Conservation (phyloP, 2,888 invertebrate genomes). For the Siphlonurus alternatus region DNA sequence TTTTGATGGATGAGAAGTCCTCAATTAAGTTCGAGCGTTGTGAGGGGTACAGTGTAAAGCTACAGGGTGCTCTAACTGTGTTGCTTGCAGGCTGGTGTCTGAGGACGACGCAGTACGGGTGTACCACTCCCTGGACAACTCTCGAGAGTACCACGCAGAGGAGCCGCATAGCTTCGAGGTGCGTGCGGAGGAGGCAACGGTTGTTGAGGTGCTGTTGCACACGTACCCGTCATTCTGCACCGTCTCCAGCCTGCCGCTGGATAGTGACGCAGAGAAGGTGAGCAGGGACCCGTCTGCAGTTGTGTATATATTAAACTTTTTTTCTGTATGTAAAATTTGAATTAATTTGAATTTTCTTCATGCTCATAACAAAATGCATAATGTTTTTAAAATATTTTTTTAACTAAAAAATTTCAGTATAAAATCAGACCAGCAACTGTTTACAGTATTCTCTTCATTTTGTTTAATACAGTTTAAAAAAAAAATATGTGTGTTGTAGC, state of each 20-base stretch:
- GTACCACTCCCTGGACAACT: constrained; percentile 75
- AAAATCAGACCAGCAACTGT: too few species aligned
- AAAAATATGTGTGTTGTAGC: too few species aligned
- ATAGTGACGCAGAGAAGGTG: constrained; percentile 46
- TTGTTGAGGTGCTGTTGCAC: constrained; percentile 49
- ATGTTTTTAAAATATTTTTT: neutral
- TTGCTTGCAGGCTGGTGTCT: constrained; percentile 35
- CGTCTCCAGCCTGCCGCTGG: constrained; percentile 52
- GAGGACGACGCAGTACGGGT: constrained; percentile 44
- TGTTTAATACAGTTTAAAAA: too few species aligned
- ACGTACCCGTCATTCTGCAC: constrained; percentile 60
- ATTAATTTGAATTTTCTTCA: neutral
- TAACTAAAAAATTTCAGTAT: too few species aligned
- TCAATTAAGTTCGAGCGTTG: too few species aligned
- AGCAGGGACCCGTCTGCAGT: constrained; percentile 10
- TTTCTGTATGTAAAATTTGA: neutral
- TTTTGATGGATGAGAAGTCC: neutral
- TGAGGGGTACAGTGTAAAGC: too few species aligned
- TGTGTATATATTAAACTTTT: neutral
- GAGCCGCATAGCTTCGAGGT: constrained; percentile 64
- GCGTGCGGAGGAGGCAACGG: constrained; percentile 44
- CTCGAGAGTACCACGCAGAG: constrained; percentile 65
- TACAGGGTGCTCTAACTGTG: too few species aligned
- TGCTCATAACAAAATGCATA: neutral
- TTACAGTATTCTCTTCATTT: too few species aligned